Base-by-base conservation (phyloP, 2,888 invertebrate genomes). In the Sceliomorpha sp. region DNA sequence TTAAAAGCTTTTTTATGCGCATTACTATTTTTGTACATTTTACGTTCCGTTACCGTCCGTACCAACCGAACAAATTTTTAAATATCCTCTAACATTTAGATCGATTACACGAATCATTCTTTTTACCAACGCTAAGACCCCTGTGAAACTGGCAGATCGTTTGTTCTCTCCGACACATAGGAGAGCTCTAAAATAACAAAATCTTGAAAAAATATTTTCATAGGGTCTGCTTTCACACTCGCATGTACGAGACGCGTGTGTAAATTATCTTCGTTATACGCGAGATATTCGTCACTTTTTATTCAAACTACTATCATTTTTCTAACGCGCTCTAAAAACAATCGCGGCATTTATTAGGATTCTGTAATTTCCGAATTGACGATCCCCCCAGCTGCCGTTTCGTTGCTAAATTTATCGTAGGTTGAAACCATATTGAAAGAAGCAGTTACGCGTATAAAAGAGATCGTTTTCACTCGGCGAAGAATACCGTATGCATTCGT, bases 201-300 rank as follows among this genome's bases (percentile, higher is more conserved):
- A 50, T 58, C 47, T 60, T 56, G 58, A 60, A 60, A 72, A 56
- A 75, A 73, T 70, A 72, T 75, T 75, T 68, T 75, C 60, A 47
- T 64, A 58, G 63, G 40, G 34, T 24, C 31, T 34, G 20, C 40
- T 42, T 68, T 60, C 44, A 50, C 48, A 34, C 44, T 42, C 44
- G 14, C 20, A 15, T 24, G 47, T 9, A 8, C 6, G n/a, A 15
- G 13, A 7, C 27, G 29, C 42, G 40, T 14, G 12, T 40, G 24
- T 13, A 39, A 51, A 48, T 44, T 36, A 44, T 39, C 10, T 51
- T 50, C 37, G 6, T 31, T 26, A 36, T 24, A 39, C 27, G 9
- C 34, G 27, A 27, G 27, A 27, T 44, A 40, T 32, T 2, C n/a
- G 13, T 37, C 17, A 1, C 14, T 20, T 27, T 32, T 29, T 15